Conservation (phyloP, 2,113 vertebrate species). For the Galemys pyrenaicus region DNA sequence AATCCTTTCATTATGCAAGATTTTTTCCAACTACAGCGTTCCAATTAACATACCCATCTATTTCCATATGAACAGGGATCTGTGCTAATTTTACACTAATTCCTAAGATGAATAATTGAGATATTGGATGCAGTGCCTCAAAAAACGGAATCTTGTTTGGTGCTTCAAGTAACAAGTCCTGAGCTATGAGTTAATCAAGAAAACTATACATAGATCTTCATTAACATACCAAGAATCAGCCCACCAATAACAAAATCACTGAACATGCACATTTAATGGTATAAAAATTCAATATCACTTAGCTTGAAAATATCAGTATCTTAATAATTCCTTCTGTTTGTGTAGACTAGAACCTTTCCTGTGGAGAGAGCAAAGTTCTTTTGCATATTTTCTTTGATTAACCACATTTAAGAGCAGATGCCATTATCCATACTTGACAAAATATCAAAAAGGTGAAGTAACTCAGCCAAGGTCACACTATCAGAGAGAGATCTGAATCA, state of each 20-base stretch:
- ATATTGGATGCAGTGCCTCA: conserved; percentile 80
- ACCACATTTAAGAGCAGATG: conserved; percentile 58
- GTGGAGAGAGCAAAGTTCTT: conserved; percentile 48
- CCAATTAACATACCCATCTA: conserved; percentile 81
- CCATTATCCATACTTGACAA: conserved; percentile 53
- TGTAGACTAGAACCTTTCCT: conserved; percentile 33
- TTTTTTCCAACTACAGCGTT: conserved; percentile 71
- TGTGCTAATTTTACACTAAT: conserved; percentile 86
- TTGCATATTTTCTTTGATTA: conserved; percentile 70
- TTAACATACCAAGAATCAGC: conserved; percentile 81
- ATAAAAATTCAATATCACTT: conserved; percentile 66
- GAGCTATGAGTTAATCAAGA: conserved; percentile 82
- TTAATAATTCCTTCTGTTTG: conserved; percentile 73
- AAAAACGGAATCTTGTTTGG: conserved; percentile 82
- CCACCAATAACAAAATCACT: conserved; percentile 80
- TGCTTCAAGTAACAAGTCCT: conserved; percentile 80
- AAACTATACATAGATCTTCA: conserved; percentile 83
- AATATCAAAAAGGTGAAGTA: conserved; percentile 54
- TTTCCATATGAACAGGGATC: conserved; percentile 80
- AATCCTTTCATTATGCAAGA: conserved; percentile 79
- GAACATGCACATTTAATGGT: conserved; percentile 74
- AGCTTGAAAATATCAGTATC: conserved; percentile 68
- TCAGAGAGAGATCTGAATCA: conserved; percentile 32
- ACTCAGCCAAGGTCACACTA: conserved; percentile 51
- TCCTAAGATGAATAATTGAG: conserved; percentile 85